Percentiles rank a stretch among this genome's conserved stretches.
These are phyloP conservation scores for Epizoanthus illoricatus DNA, from an alignment of 92 coral and sea anemone genomes.

Conservation along the genomic window DNA sequence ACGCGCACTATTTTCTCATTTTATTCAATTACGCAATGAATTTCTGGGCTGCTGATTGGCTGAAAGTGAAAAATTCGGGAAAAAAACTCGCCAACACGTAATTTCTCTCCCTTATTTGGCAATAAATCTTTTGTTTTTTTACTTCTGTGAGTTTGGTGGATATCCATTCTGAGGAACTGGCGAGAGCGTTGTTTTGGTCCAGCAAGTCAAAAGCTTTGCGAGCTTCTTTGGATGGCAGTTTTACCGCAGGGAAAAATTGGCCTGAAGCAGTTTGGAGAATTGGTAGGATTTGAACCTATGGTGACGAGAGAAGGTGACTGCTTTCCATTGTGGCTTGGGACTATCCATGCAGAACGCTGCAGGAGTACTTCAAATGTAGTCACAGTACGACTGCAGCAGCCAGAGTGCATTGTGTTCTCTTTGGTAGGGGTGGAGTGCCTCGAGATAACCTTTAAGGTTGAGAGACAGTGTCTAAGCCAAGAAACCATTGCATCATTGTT, in stretches of 20 bases:
- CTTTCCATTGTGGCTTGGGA: slow-evolving; percentile 14
- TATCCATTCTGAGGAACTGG: no score
- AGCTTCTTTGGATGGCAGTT: neutral
- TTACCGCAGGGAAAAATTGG: neutral
- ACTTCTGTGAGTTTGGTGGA: no score
- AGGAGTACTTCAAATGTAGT: neutral
- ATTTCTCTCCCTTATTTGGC: no score
- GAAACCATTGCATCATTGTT: no score
- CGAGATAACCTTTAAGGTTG: slow-evolving; percentile 17
- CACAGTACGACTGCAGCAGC: slow-evolving; percentile 7
- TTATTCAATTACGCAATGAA: no score
- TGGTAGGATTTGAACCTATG: neutral
- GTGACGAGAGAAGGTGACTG: slow-evolving; percentile 14
- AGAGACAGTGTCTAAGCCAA: slow-evolving; percentile 1
- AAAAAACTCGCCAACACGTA: no score
- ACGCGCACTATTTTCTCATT: no score
- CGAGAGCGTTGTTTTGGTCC: no score
- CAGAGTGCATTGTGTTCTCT: slow-evolving; percentile 41
- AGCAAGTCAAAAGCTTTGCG: no score
- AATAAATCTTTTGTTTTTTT: no score
- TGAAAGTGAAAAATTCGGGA: no score
- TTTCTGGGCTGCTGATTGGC: no score
- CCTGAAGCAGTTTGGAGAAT: neutral
- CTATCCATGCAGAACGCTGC: neutral
- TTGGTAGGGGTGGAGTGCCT: slow-evolving; percentile 48